phyloP scores from a whole-genome alignment of 1,140 invertebrate species.

The Hyles vespertilio region DNA sequence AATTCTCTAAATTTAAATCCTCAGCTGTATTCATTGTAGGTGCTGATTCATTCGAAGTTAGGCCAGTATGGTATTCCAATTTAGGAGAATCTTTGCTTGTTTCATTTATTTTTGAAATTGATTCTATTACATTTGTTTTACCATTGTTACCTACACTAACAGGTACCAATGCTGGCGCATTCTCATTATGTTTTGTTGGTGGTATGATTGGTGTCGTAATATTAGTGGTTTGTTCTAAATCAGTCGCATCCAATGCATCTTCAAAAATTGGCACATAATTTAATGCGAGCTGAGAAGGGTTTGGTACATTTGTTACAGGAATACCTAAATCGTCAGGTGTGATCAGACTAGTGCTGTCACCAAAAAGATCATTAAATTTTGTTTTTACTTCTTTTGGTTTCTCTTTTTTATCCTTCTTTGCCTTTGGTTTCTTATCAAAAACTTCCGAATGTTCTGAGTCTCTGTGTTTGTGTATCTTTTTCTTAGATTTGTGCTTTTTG shows the following conservation, averaged over 20 bases:
- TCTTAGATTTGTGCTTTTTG: slow-evolving; percentile 30
- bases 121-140: no score
- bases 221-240: slow-evolving; percentile 10
- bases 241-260: slow-evolving; percentile 53
- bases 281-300: slow-evolving; percentile 6
- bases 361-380: slow-evolving; percentile 62
- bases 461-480: slow-evolving; percentile 19
- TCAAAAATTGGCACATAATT: slow-evolving; percentile 46
- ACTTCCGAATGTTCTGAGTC: slow-evolving; percentile 14
- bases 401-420: slow-evolving; percentile 22
- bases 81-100: no score
- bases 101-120: no score
- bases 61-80: no score
- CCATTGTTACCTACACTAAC: no score
- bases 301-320: background rate
- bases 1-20: no score
- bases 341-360: slow-evolving; percentile 61
- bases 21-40: no score
- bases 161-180: no score
- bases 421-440: slow-evolving; percentile 17
- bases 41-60: no score
- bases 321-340: slow-evolving; percentile 60
- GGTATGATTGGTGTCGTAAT: no score
- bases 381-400: slow-evolving; percentile 27
- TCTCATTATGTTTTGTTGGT: background rate